Evolutionary conservation across 1,140 invertebrate species (phyloP), one percentile per base, ranked within the genome.

Genomic region (Drosophila seguyi): DNA sequence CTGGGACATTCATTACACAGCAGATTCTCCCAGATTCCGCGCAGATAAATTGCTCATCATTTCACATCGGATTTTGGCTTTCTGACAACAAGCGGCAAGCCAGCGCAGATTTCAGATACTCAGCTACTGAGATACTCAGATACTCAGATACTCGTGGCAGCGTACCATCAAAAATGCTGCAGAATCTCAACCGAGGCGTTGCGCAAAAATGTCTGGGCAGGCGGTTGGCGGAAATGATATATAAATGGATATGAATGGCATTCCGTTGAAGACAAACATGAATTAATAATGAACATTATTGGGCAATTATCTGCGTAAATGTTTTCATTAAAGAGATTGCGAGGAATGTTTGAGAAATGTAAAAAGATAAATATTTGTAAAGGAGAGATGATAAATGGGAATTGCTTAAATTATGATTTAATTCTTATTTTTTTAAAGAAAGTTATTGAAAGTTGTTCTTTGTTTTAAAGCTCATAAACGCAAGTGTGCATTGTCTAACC

Each of bases 1-100:
- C 67, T 65, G 78, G 58, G 61, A 65, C 85, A 88, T 88, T 90
- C 85, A 88, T 88, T 88, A 88, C 81, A 63, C 78, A 90, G 85
- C 81, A 90, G 78, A 90, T 90, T 84, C 71, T 75, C 50, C 78
- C 73, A 90, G 85, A 88, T 88, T 90, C 76, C 60, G 68, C 50
- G 50, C 44, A 81, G 85, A 88, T 88, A 90, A 88, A 88, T 88
- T 85, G 85, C 85, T 90, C 88, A 90, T 90, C 85, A 88, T 88
- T 90, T 86, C 82, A 41, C 81, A 81, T 81, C 82, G 81, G 48
- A 50, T 85, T 85, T 80, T 67, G 62, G 74, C 73, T 76, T 77
- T 77, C 63, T 76, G 62, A 42, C 73, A 75, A 61, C 57, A 44
- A 63, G 60, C 67, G 36, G 22, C 31, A 60, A 59, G 52, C 52